These are phyloP conservation scores for Phenacoccus solenopsis DNA, from an alignment of 1,140 invertebrate genomes.

Conservation along the genomic window DNA sequence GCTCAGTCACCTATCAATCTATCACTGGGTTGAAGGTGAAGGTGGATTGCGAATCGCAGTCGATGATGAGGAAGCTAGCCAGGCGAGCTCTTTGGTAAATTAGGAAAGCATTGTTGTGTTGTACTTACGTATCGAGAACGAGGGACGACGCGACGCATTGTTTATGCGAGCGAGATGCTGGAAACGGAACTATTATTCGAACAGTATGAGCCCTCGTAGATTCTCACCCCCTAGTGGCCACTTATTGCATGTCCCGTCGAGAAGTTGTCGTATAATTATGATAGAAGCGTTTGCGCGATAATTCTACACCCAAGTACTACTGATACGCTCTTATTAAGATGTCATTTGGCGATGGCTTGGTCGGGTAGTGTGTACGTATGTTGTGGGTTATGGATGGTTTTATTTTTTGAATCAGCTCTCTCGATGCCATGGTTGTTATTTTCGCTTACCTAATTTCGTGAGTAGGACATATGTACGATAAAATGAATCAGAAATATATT, in stretches of 20 bases:
- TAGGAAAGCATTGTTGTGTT: background rate
- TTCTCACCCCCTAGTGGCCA: background rate
- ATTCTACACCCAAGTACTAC: background rate
- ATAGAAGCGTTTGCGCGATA: background rate
- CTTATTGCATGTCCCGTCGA: background rate
- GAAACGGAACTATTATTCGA: background rate
- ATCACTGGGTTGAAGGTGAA: no score
- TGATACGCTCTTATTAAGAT: background rate
- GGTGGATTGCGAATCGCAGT: no score
- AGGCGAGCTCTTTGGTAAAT: background rate
- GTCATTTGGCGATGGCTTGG: background rate
- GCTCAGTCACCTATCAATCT: no score
- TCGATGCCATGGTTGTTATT: no score
- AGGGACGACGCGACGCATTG: no score
- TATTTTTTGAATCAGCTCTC: no score
- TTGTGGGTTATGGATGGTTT: no score
- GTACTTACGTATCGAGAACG: background rate
- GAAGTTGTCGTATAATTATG: conserved; percentile 8
- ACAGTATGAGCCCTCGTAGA: background rate
- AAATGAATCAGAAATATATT: no score
- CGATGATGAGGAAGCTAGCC: no score
- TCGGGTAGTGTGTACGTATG: no score
- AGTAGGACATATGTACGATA: no score
- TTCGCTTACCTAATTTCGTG: no score
- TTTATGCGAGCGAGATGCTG: background rate